These are phyloP conservation scores for Drosophila subquinaria DNA, from an alignment of 2,888 invertebrate genomes.

Conservation along the genomic window DNA sequence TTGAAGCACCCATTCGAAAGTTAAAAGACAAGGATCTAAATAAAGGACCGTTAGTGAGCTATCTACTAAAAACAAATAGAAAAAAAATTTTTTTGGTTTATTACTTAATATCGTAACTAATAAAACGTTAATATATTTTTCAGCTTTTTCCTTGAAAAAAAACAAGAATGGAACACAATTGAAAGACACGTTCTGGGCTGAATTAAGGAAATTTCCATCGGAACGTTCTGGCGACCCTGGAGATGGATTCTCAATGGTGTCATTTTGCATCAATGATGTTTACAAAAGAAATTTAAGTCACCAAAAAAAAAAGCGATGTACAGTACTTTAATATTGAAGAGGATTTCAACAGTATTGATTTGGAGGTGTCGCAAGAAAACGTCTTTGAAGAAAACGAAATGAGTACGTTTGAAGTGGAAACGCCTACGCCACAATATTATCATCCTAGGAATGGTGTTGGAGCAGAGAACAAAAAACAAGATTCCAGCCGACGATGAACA, in stretches of 20 bases:
- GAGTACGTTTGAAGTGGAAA: background rate
- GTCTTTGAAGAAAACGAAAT: background rate
- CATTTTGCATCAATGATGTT: background rate
- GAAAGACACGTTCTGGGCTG: conserved; percentile 34
- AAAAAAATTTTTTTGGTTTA: background rate
- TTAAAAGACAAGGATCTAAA: conserved; percentile 15
- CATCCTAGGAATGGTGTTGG: background rate
- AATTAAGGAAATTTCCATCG: conserved; percentile 33
- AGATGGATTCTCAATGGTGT: conserved; percentile 4
- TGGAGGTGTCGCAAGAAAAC: background rate
- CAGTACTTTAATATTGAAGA: background rate
- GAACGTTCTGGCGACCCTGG: conserved; percentile 32
- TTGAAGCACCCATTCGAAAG: conserved; percentile 39
- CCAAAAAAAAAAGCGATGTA: background rate
- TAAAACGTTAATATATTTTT: background rate
- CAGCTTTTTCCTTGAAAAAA: conserved; percentile 28
- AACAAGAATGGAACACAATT: conserved; percentile 41
- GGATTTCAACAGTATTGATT: background rate
- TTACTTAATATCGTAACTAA: background rate
- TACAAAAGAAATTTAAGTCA: conserved; percentile 4
- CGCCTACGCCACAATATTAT: background rate
- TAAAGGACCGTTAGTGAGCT: background rate
- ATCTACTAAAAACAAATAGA: background rate
- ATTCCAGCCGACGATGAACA: conserved; percentile 3
- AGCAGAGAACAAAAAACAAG: conserved; percentile 2